Conservation (phyloP, 2,888 invertebrate species). For the Plagodis dolabraria region DNA sequence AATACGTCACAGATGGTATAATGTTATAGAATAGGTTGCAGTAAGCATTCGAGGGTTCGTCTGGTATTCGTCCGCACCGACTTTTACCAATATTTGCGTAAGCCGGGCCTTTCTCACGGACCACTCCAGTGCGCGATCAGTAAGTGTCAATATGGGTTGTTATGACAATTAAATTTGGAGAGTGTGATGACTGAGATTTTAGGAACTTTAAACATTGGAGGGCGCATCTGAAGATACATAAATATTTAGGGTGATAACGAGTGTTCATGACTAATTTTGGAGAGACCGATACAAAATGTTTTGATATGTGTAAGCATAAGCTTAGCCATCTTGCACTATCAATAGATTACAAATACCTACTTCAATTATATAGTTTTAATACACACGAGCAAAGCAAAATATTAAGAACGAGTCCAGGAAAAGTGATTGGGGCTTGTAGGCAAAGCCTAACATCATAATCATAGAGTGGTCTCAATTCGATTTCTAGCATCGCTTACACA, state of each 20-base stretch:
- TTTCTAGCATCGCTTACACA: no score
- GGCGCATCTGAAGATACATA: constrained; percentile 9
- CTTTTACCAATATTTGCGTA: constrained; percentile 69
- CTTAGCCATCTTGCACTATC: no score
- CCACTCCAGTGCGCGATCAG: constrained; percentile 58
- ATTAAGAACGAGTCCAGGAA: no score
- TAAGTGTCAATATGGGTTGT: constrained; percentile 69
- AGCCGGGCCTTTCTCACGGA: constrained; percentile 70
- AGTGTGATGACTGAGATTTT: constrained; percentile 42
- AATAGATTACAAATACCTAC: no score
- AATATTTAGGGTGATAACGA: neutral
- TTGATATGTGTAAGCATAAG: no score
- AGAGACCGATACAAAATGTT: neutral
- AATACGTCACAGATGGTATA: constrained; percentile 14
- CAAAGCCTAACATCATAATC: no score
- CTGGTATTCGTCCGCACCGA: constrained; percentile 31
- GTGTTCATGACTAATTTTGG: neutral
- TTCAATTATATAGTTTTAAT: no score
- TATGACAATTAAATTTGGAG: constrained; percentile 54
- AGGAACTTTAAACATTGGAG: constrained; percentile 28
- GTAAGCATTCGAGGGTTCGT: constrained; percentile 9
- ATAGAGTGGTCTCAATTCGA: no score
- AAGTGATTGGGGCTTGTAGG: no score
- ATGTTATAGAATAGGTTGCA: constrained; percentile 7
- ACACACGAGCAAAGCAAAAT: no score